These are phyloP conservation scores for Calycopis cecrops DNA, from an alignment of 1,140 invertebrate genomes.

Conservation along the genomic window DNA sequence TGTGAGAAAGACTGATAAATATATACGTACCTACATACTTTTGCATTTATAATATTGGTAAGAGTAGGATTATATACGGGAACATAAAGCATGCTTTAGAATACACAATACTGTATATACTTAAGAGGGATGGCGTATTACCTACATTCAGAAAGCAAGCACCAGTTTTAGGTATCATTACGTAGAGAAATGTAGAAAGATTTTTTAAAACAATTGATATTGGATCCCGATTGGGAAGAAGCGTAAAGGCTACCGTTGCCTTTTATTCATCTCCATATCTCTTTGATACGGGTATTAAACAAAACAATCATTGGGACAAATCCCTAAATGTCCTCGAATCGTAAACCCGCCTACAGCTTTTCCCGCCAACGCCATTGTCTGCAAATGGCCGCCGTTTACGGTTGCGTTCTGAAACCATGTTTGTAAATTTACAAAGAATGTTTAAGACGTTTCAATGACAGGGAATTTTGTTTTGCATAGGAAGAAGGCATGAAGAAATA, in stretches of 20 bases:
- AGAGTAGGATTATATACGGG: too few species aligned
- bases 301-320: conserved; percentile 52
- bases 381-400: conserved; percentile 64
- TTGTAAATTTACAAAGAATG: conserved; percentile 56
- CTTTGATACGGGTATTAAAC: conserved; percentile 18
- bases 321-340: conserved; percentile 44
- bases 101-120: too few species aligned
- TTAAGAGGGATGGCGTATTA: too few species aligned
- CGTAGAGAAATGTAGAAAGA: too few species aligned
- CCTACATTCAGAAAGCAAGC: too few species aligned
- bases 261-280: too few species aligned
- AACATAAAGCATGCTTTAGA: too few species aligned
- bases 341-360: conserved; percentile 42
- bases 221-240: not conserved
- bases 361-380: conserved; percentile 64
- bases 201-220: not conserved
- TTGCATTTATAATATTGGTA: not conserved
- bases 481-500: conserved; percentile 40
- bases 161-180: too few species aligned
- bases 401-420: conserved; percentile 61
- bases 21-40: not conserved
- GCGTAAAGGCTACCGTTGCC: too few species aligned
- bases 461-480: conserved; percentile 57
- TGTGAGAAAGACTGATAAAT: not conserved
- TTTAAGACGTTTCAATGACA: conserved; percentile 57